Percentiles rank a stretch among this genome's conserved stretches.
These are phyloP conservation scores for Cetoscarus ocellatus DNA, from an alignment of 2,797 vertebrate genomes.

Conservation along the genomic window DNA sequence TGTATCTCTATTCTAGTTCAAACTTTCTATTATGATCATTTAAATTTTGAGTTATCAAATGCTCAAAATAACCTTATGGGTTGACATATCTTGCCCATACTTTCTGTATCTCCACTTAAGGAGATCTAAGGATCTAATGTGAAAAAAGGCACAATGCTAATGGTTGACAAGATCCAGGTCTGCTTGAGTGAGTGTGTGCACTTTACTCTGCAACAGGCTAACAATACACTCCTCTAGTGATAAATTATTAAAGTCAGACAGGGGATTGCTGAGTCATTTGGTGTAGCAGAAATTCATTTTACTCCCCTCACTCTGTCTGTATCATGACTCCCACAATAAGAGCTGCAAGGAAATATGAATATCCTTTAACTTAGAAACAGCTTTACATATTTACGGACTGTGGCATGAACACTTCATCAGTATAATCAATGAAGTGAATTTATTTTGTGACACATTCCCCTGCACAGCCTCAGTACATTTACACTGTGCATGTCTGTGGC, in stretches of 20 bases:
- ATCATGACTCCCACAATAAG: conserved; percentile 15
- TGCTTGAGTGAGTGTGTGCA: conserved; percentile 5
- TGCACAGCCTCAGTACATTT: conserved; percentile 17
- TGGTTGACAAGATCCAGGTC: background rate
- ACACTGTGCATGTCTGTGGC: conserved; percentile 16
- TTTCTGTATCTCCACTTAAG: no score
- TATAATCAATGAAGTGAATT: conserved; percentile 8
- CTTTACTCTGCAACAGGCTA: conserved; percentile 5
- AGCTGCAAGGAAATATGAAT: background rate
- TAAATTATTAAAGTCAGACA: conserved; percentile 56
- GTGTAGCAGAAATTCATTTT: conserved; percentile 6
- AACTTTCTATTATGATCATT: no score
- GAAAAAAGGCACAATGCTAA: background rate
- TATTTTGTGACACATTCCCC: conserved; percentile 5
- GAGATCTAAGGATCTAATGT: no score
- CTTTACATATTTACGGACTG: background rate
- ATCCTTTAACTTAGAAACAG: conserved; percentile 7
- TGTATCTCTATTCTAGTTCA: no score
- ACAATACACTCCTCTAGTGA: conserved; percentile 5
- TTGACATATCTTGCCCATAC: no score
- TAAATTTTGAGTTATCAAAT: no score
- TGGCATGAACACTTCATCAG: conserved; percentile 29
- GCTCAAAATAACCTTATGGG: no score
- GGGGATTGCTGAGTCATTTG: conserved; percentile 56
- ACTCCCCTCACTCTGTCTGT: background rate